Conservation (phyloP, 2,888 invertebrate genomes). For the Xylota segnis region DNA sequence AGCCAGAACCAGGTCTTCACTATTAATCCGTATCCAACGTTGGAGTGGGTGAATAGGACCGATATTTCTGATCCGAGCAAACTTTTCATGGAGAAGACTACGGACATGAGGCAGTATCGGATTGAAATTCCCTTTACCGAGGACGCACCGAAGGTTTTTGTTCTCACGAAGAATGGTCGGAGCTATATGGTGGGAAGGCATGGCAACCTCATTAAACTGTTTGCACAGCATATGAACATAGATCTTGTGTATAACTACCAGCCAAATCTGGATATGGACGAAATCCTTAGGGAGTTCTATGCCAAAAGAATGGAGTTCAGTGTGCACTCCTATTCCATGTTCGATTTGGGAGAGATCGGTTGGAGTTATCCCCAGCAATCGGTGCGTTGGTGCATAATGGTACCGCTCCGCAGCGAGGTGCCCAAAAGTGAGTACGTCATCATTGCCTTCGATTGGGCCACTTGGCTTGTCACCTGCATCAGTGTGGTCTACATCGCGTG, state of each 20-base stretch:
- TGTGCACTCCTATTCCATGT: slow-evolving; percentile 59
- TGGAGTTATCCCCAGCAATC: slow-evolving; percentile 80
- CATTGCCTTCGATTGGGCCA: slow-evolving; percentile 80
- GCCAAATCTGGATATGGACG: slow-evolving; percentile 32
- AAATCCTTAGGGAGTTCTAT: slow-evolving; percentile 37
- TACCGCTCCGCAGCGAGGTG: slow-evolving; percentile 81
- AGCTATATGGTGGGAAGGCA: slow-evolving; percentile 45
- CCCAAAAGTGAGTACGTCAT: slow-evolving; percentile 81
- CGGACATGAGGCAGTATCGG: slow-evolving; percentile 25
- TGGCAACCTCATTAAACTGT: slow-evolving; percentile 46
- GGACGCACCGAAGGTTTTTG: slow-evolving; percentile 50
- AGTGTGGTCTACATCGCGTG: slow-evolving; percentile 80
- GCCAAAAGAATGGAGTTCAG: slow-evolving; percentile 26
- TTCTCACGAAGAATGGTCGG: background rate
- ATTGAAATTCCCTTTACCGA: slow-evolving; percentile 46
- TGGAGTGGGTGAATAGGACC: slow-evolving; percentile 50
- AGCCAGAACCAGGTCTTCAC: slow-evolving; percentile 40
- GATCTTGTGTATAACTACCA: slow-evolving; percentile 24
- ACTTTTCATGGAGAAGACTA: slow-evolving; percentile 10
- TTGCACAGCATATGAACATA: slow-evolving; percentile 58
- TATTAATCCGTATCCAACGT: slow-evolving; percentile 36
- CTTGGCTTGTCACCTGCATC: slow-evolving; percentile 79
- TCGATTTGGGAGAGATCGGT: slow-evolving; percentile 52
- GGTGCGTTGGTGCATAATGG: slow-evolving; percentile 81
- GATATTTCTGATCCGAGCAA: slow-evolving; percentile 4